Base-by-base conservation (phyloP, 2,888 invertebrate genomes). In the Lamproptera curius region DNA sequence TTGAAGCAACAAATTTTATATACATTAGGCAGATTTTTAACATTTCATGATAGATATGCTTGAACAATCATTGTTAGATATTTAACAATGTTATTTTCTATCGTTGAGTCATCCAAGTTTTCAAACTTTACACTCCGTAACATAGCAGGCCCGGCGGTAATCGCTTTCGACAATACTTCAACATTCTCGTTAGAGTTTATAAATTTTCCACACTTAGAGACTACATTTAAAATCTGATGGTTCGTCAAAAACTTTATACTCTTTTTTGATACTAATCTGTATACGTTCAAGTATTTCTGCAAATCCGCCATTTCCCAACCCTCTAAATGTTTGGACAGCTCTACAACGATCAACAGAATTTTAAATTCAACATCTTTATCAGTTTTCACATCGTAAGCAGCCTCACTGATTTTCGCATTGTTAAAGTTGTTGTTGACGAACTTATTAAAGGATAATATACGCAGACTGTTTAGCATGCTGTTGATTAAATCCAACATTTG, bases 341-440 rank as follows among this genome's bases (percentile, higher is more conserved):
- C 72, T 36, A 71, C 71, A 3, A 78, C 53, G 44, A 82, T 64
- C 1, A 66, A 56, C 42, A 79, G 50, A 10, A 86, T 58, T 58
- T 86, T 84, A 46, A 70, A 70, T 55, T 85, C 85, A 0, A 78
- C 53, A 1, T 82, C 84, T 47, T 73, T 82, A 53, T 82, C 82
- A 0, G 75, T 58, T 55, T 76, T 83, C 13, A 82, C 46, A 15
- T 84, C 80, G 1, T 60, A 53, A 26, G 72, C 60, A 20, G 63
- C 65, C 11, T 63, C 62, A 0, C 59, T 9, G 1, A 59, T 53
- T 55, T 64, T 70, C 1, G 63, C 65, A n/a, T 59, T 65, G 43
- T 57, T 62, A 0, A 56, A 50, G 20, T 55, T 61, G 9, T 59
- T 59, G 49, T 68, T 68, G 16, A 59, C 58, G 42, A 69, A 67